Percentiles rank a stretch among this genome's conserved stretches.
Conservation (phyloP, 2,113 vertebrate genomes). For the Gavia stellata region DNA sequence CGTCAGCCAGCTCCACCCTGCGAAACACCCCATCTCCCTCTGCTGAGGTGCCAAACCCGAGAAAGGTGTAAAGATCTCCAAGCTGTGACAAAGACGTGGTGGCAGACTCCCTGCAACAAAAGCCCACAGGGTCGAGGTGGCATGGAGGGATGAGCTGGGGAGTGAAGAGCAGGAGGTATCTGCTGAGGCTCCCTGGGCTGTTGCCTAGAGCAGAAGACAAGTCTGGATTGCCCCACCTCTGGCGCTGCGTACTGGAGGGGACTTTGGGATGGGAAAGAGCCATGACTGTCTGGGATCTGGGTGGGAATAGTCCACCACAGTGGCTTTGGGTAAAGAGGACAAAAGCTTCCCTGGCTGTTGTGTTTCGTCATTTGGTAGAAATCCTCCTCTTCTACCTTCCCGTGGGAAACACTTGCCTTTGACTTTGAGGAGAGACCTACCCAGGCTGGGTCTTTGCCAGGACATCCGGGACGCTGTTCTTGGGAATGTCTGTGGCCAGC, state of each 20-base stretch:
- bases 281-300: background rate
- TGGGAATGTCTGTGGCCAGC: background rate
- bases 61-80: background rate
- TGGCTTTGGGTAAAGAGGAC: background rate
- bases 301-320: background rate
- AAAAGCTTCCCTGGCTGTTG: background rate
- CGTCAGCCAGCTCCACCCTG: background rate
- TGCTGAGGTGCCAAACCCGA: background rate
- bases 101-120: background rate
- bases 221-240: background rate
- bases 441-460: background rate
- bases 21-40: accelerated
- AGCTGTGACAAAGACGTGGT: background rate
- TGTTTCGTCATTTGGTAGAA: background rate
- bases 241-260: background rate
- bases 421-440: background rate
- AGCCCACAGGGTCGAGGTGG: background rate
- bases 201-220: background rate
- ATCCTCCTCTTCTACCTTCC: background rate
- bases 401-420: background rate
- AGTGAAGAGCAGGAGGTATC: background rate
- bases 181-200: background rate
- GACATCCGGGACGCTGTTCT: accelerated
- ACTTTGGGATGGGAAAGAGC: background rate
- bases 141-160: no score